These are phyloP conservation scores for Drosophila bocqueti DNA, from an alignment of 1,140 invertebrate genomes.

Conservation along the genomic window DNA sequence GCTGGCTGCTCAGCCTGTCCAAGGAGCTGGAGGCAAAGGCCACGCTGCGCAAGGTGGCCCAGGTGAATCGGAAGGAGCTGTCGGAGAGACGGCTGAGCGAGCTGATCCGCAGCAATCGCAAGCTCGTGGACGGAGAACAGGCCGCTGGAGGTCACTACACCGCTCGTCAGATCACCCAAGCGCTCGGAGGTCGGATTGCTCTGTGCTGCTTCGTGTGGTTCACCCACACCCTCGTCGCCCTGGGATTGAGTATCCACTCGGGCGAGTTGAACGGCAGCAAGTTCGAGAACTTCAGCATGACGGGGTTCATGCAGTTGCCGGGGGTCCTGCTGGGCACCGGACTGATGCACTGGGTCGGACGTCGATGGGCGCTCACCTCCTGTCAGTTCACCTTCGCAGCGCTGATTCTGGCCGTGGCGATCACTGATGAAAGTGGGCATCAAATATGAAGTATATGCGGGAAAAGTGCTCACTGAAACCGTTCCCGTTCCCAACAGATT, in stretches of 20 bases:
- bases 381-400: slow-evolving; percentile 86
- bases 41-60: slow-evolving; percentile 87
- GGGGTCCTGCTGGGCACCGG: slow-evolving; percentile 88
- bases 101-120: slow-evolving; percentile 70
- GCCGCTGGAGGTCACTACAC: slow-evolving; percentile 77
- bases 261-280: slow-evolving; percentile 89
- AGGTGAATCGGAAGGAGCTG: slow-evolving; percentile 89
- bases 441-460: background rate
- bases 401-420: slow-evolving; percentile 60
- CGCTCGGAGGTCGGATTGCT: slow-evolving; percentile 87
- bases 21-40: slow-evolving; percentile 87
- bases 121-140: slow-evolving; percentile 35
- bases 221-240: slow-evolving; percentile 90
- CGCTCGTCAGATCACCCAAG: slow-evolving; percentile 83
- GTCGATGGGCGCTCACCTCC: slow-evolving; percentile 85
- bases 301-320: slow-evolving; percentile 89
- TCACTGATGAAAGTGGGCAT: slow-evolving; percentile 47
- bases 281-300: slow-evolving; percentile 90
- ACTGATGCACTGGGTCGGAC: slow-evolving; percentile 87
- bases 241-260: slow-evolving; percentile 92
- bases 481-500: slow-evolving; percentile 17
- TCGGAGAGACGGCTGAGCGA: slow-evolving; percentile 86
- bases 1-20: slow-evolving; percentile 91
- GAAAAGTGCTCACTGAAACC: too few species aligned
- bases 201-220: slow-evolving; percentile 89